Evolutionary conservation across 2,113 vertebrate genomes (phyloP).

Genomic region (Sturnira hondurensis): DNA sequence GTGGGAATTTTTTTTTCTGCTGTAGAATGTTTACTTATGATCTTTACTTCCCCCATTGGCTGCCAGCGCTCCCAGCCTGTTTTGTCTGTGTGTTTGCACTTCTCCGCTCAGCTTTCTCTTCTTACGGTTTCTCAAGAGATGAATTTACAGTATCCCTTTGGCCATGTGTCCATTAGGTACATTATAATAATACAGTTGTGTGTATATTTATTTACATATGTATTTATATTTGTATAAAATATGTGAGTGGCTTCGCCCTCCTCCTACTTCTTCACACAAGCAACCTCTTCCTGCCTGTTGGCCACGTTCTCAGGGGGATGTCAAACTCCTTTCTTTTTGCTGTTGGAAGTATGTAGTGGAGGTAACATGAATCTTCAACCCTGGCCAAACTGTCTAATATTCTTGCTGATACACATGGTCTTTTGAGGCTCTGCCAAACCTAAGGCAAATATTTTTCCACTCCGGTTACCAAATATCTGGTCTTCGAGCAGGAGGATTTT

Average conservation of each 20-base stretch:
- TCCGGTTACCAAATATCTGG: neutral
- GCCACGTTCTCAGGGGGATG: neutral
- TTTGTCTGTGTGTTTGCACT: neutral
- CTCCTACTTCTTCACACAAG: neutral
- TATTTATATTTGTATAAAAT: neutral
- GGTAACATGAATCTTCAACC: neutral
- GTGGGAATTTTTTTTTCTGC: neutral
- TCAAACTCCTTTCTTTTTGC: neutral
- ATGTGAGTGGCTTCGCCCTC: neutral
- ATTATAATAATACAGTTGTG: neutral
- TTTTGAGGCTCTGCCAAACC: neutral
- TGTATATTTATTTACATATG: neutral
- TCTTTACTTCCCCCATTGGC: neutral
- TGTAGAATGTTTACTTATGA: neutral
- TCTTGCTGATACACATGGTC: neutral
- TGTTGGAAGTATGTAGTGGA: neutral
- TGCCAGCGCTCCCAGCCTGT: neutral
- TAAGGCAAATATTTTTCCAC: neutral
- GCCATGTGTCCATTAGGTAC: too few relatives aligned
- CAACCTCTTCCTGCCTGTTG: neutral
- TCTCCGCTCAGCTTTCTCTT: neutral
- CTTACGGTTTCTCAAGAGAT: neutral
- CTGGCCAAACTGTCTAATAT: neutral
- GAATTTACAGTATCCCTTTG: neutral
- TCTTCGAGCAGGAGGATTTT: neutral